phyloP scores from a whole-genome alignment of 2,888 invertebrate species.

The Aporophyla lueneburgensis region DNA sequence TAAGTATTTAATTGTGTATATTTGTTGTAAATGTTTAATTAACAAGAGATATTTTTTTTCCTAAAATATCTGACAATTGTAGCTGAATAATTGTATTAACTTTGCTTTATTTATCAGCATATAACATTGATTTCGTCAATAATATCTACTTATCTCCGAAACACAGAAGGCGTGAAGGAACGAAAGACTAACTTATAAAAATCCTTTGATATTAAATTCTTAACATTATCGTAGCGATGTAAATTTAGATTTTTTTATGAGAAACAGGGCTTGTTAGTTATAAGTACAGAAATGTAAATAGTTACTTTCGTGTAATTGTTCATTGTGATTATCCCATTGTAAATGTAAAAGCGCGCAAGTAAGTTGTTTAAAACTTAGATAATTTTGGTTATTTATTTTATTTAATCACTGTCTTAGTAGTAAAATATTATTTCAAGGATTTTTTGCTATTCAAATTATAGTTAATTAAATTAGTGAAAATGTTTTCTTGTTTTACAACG shows the following conservation, averaged over 20 bases:
- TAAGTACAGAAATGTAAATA: constrained; percentile 75
- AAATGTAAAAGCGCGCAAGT: constrained; percentile 56
- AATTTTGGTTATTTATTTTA: constrained; percentile 16
- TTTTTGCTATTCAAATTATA: constrained; percentile 9
- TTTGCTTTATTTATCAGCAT: constrained; percentile 34
- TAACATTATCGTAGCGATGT: constrained; percentile 35
- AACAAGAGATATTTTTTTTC: constrained; percentile 37
- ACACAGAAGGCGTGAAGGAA: not conserved
- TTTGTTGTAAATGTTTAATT: constrained; percentile 79
- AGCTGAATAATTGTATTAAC: constrained; percentile 34
- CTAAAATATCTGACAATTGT: constrained; percentile 13
- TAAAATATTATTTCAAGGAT: not conserved
- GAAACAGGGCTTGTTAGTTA: constrained; percentile 76
- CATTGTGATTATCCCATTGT: constrained; percentile 68
- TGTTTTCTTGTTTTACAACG: not conserved
- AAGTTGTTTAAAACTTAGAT: constrained; percentile 24
- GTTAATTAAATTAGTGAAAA: constrained; percentile 6
- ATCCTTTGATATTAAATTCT: constrained; percentile 24
- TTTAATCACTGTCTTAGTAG: not conserved
- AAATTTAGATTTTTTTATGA: constrained; percentile 64
- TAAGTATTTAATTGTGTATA: constrained; percentile 76
- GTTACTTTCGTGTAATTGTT: constrained; percentile 71
- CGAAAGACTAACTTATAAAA: constrained; percentile 14
- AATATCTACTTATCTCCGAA: constrained; percentile 4
- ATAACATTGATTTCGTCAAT: constrained; percentile 26